A percentile compares a stretch with the other conserved stretches of the same genome.
phyloP scores from a whole-genome alignment of 1,140 invertebrate genomes.

The Saccostrea echinata region DNA sequence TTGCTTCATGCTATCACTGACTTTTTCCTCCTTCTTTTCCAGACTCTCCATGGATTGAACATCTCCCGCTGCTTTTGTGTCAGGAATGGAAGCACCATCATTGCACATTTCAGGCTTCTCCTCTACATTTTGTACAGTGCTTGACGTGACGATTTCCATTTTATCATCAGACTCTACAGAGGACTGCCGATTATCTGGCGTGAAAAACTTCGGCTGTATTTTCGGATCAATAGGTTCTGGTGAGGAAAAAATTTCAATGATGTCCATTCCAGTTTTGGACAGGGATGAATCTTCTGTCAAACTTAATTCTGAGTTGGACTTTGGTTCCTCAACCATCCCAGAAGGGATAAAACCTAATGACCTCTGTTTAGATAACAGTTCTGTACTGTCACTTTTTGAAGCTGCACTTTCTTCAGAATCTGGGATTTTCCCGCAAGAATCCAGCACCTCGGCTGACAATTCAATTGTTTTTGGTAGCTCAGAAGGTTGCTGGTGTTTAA shows the following conservation, averaged over 20 bases:
- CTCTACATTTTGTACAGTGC: background rate
- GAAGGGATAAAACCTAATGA: background rate
- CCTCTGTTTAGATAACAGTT: background rate
- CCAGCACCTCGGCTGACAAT: constrained; percentile 23
- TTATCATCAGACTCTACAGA: background rate
- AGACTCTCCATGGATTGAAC: background rate
- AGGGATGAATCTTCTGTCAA: background rate
- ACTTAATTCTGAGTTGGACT: background rate
- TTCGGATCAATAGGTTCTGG: constrained; percentile 29
- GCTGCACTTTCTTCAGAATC: background rate
- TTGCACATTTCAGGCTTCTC: background rate
- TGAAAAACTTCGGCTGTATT: background rate
- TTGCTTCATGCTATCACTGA: background rate
- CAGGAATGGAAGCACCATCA: background rate
- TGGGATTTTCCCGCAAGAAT: background rate
- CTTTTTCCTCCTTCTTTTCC: constrained; percentile 10
- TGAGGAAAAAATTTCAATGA: constrained; percentile 44
- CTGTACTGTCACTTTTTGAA: background rate
- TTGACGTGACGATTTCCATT: background rate
- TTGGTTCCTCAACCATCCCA: background rate
- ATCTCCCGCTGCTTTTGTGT: constrained; percentile 10
- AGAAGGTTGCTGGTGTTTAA: background rate
- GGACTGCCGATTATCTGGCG: background rate
- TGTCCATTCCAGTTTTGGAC: background rate
- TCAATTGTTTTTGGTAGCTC: background rate